A percentile compares a stretch with the other conserved stretches of the same genome.
Evolutionary conservation across 2,888 invertebrate species (phyloP).

Genomic region (Anagyrus pseudococci): DNA sequence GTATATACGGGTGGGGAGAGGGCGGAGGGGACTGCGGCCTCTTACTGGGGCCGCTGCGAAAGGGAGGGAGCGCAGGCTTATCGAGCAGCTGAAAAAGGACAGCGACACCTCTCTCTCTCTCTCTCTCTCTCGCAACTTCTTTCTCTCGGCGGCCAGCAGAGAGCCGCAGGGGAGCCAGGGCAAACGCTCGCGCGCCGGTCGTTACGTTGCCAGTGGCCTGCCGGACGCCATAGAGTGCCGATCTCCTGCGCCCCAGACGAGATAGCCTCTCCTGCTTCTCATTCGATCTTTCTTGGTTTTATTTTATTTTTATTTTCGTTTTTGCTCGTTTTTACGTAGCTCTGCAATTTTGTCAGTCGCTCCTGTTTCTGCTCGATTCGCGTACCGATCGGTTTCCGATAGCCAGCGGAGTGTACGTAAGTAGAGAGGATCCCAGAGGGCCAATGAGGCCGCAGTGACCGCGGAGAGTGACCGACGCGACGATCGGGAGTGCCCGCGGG

Average conservation of each 20-base stretch:
- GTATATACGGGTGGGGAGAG: not conserved
- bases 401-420: not conserved
- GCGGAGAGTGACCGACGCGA: not conserved
- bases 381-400: too few species aligned
- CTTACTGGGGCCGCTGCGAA: not conserved
- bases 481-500: not conserved
- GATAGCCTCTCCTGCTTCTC: not conserved
- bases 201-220: conserved; percentile 34
- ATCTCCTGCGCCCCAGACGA: not conserved
- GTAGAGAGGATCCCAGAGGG: not conserved
- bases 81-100: too few species aligned
- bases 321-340: not conserved
- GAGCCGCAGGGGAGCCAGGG: conserved; percentile 21
- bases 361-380: too few species aligned
- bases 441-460: not conserved
- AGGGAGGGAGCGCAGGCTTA: not conserved
- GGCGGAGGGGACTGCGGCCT: too few species aligned
- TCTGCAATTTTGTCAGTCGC: not conserved
- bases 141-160: not conserved
- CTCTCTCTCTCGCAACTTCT: not conserved
- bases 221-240: conserved; percentile 42
- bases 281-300: not conserved
- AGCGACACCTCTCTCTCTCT: conserved; percentile 7
- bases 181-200: conserved; percentile 17
- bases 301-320: not conserved